Conservation (phyloP, 37 sponge, comb jelly and placozoan species). For the Cladorhizidae sp. region DNA sequence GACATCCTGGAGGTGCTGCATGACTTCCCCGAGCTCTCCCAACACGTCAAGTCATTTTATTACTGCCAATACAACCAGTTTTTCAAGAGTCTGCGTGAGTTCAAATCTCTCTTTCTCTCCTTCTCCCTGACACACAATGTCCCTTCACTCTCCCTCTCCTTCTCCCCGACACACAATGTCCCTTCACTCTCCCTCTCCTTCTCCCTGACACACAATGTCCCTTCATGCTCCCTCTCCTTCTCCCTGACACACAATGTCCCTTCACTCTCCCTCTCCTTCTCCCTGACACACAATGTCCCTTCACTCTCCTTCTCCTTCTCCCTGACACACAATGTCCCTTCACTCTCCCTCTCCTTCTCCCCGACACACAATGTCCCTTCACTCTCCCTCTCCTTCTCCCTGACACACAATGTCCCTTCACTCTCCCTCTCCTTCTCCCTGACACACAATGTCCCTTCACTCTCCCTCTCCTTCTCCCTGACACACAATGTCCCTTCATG, state of each 20-base stretch:
- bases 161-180: not conserved
- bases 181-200: not conserved
- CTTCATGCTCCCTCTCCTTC: not conserved
- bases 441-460: not conserved
- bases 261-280: not conserved
- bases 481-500: not conserved
- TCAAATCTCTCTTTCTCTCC: not conserved
- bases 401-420: not conserved
- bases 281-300: not conserved
- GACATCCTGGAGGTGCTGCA: constrained; percentile 95
- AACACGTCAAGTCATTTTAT: constrained; percentile 89
- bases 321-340: not conserved
- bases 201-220: not conserved
- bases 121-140: not conserved
- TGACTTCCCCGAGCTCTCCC: constrained; percentile 63
- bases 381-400: not conserved
- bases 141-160: not conserved
- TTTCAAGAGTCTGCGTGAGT: constrained; percentile 83
- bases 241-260: not conserved
- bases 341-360: not conserved
- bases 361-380: not conserved
- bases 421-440: not conserved
- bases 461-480: not conserved
- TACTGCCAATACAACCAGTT: constrained; percentile 92
- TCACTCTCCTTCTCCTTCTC: not conserved